Evolutionary conservation across 2,888 invertebrate genomes (phyloP).

Genomic region (Muschampia plurimacula): DNA sequence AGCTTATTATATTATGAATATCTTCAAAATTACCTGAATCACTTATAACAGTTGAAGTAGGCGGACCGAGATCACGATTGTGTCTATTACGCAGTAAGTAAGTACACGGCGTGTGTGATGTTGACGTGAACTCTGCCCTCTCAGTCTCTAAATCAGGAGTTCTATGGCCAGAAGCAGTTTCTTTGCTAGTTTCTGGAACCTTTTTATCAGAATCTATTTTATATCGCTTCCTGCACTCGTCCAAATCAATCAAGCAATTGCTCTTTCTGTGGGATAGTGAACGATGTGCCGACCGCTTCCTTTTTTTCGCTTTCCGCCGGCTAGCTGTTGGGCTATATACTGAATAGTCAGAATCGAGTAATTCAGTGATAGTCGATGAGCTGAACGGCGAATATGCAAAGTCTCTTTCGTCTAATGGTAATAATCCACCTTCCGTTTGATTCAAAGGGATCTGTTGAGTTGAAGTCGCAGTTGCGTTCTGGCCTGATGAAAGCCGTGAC

Average conservation of each 20-base stretch:
- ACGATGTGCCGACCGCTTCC: slow-evolving; percentile 76
- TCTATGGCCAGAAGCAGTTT: slow-evolving; percentile 55
- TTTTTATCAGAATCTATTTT: slow-evolving; percentile 82
- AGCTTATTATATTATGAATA: slow-evolving; percentile 25
- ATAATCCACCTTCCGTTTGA: slow-evolving; percentile 73
- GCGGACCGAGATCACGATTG: slow-evolving; percentile 67
- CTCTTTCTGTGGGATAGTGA: slow-evolving; percentile 74
- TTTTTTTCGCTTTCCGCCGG: slow-evolving; percentile 77
- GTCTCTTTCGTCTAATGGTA: slow-evolving; percentile 82
- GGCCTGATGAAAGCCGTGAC: slow-evolving; percentile 57
- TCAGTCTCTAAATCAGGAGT: slow-evolving; percentile 65
- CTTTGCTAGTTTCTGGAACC: slow-evolving; percentile 61
- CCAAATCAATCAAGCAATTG: slow-evolving; percentile 66
- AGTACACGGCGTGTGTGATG: slow-evolving; percentile 55
- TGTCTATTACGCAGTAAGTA: slow-evolving; percentile 68
- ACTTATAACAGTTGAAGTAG: slow-evolving; percentile 70
- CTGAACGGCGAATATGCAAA: slow-evolving; percentile 82
- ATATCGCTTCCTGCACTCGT: slow-evolving; percentile 77
- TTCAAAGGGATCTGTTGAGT: slow-evolving; percentile 55
- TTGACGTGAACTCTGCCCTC: slow-evolving; percentile 57
- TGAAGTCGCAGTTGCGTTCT: slow-evolving; percentile 59
- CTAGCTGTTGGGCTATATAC: slow-evolving; percentile 78
- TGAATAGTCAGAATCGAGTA: slow-evolving; percentile 80
- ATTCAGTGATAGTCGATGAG: slow-evolving; percentile 79
- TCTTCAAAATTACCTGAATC: slow-evolving; percentile 67